Percentiles rank a stretch among this genome's conserved stretches.
Conservation (phyloP, 2,113 vertebrate species). For the Craseonycteris thonglongyai region DNA sequence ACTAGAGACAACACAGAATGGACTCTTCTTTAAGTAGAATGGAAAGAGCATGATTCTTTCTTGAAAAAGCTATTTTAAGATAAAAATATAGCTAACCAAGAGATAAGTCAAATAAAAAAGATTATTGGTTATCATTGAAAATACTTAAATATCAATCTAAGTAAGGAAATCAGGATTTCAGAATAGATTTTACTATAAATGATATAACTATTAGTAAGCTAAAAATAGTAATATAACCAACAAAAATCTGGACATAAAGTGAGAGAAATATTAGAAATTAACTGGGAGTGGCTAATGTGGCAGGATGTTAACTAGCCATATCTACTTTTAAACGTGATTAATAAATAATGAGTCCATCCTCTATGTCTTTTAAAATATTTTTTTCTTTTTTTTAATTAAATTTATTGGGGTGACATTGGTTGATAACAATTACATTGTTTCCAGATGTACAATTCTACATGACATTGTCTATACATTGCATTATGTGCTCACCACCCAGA, state of each 20-base stretch:
- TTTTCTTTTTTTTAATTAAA: too few species aligned
- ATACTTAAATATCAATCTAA: not conserved
- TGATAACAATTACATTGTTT: too few species aligned
- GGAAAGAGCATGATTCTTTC: not conserved
- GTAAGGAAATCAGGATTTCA: not conserved
- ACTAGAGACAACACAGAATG: not conserved
- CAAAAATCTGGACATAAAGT: not conserved
- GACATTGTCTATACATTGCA: too few species aligned
- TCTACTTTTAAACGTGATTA: not conserved
- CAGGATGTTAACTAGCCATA: not conserved
- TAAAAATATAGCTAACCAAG: too few species aligned
- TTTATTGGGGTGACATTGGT: too few species aligned
- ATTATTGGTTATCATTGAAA: not conserved
- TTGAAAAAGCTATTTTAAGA: not conserved
- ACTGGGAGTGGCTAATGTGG: not conserved
- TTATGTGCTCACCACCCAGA: too few species aligned
- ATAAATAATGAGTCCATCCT: not conserved
- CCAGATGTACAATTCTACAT: too few species aligned
- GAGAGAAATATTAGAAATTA: not conserved
- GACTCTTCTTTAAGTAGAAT: not conserved
- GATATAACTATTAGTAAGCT: not conserved
- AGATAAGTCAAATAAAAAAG: not conserved
- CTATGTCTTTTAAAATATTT: not conserved
- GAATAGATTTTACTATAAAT: not conserved
- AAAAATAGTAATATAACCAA: not conserved